Percentiles rank a stretch among this genome's conserved stretches.
Conservation (phyloP, 2,113 vertebrate species). For the Myxocyprinus asiaticus region DNA sequence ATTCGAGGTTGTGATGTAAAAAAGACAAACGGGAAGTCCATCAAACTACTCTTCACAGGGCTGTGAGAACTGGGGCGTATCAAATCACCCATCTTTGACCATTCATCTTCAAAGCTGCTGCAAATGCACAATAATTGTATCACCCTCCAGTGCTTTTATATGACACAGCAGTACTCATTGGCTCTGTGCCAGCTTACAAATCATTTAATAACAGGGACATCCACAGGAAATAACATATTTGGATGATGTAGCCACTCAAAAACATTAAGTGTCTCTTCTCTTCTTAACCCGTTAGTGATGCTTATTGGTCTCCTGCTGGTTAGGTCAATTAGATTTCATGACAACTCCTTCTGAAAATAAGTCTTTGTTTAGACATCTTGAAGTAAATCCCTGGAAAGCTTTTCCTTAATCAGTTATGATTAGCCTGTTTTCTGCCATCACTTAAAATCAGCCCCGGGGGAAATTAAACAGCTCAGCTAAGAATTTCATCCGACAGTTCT, state of each 20-base stretch:
- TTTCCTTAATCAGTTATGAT: constrained; percentile 42
- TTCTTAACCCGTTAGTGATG: constrained; percentile 29
- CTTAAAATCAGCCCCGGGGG: constrained; percentile 21
- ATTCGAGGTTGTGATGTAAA: constrained; percentile 4
- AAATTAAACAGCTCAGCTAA: constrained; percentile 44
- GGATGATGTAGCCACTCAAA: constrained; percentile 3
- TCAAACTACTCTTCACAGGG: background rate
- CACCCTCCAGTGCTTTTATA: constrained; percentile 18
- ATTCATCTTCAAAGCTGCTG: constrained; percentile 19
- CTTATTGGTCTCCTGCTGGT: constrained; percentile 11
- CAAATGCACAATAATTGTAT: constrained; percentile 21
- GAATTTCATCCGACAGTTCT: constrained; percentile 35
- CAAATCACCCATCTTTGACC: constrained; percentile 4
- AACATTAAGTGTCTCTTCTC: constrained; percentile 12
- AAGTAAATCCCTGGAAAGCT: constrained; percentile 32
- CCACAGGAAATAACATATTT: background rate
- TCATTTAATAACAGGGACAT: constrained; percentile 19
- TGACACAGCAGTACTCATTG: constrained; percentile 20
- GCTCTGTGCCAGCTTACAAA: constrained; percentile 1
- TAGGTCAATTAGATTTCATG: constrained; percentile 14
- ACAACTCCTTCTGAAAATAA: constrained; percentile 27
- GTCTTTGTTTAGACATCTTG: constrained; percentile 35
- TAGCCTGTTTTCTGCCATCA: constrained; percentile 44
- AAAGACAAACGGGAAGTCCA: background rate
- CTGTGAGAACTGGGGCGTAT: background rate